Evolutionary conservation across 2,113 vertebrate species (phyloP), one percentile per base, ranked within the genome.

Genomic region (Pica pica): DNA sequence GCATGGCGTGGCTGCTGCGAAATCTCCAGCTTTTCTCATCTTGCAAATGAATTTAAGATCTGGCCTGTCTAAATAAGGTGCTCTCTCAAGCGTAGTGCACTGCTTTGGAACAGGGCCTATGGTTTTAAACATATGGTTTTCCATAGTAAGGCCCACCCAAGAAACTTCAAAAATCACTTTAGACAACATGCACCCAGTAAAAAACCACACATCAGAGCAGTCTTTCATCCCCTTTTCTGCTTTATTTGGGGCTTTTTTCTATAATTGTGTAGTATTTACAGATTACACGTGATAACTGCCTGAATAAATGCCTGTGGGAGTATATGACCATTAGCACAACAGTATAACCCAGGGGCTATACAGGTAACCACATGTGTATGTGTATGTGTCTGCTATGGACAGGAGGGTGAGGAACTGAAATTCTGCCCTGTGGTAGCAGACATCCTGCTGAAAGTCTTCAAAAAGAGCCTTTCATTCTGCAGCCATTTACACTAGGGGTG

Each of bases 361-460:
- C 20, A 83, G 14, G 20, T 60, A 44, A 39, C 24, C 22, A 41
- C 18, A 50, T 16, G 22, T 13, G 2, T 21, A 49, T 3, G 8
- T 35, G 16, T 19, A 6, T 19, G 28, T 33, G 24, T 44, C 30
- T 5, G 1, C 26, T 46, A 30, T 2, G 0, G 46, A 23, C 37
- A 68, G 33, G 23, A 73, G 22, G 6, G 31, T 41, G 24, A 89
- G 49, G 31, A 89, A 67, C 24, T 47, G 42, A 35, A 77, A 92
- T 44, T 23, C 64, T 81, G 21, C 23, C 53, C 33, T 77, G 83
- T 31, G 11, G 21, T 16, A 78, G 9, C 10, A 88, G 74, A 50
- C 6, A 30, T 33, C 3, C 1, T 31, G 4, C 46, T 77, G 42
- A 14, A 90, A 88, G 31, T 56, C 22, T 61, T 78, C 68, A 78